Conservation (phyloP, 2,797 vertebrate species). For the Loris lydekkerianus region DNA sequence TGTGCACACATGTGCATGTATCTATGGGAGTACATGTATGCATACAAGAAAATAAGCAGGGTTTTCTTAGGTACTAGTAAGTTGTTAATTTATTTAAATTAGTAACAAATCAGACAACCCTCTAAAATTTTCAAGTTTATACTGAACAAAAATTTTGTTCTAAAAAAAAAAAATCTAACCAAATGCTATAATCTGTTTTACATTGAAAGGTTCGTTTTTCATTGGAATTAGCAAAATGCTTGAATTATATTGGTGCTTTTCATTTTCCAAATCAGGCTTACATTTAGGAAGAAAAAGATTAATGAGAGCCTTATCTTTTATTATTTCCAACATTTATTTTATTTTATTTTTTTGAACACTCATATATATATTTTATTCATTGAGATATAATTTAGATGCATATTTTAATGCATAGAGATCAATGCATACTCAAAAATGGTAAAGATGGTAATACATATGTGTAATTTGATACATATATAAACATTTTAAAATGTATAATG, state of each 20-base stretch:
- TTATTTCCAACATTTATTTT: neutral
- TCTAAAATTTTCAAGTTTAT: neutral
- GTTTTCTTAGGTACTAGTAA: neutral
- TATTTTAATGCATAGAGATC: neutral
- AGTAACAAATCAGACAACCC: neutral
- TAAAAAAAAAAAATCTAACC: neutral
- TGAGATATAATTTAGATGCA: neutral
- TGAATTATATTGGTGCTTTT: neutral
- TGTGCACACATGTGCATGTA: neutral
- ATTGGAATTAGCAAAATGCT: neutral
- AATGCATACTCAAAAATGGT: neutral
- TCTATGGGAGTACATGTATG: neutral
- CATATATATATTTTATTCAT: neutral
- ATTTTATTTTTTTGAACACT: neutral
- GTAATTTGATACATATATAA: neutral
- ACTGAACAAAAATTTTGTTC: neutral
- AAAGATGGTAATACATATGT: neutral
- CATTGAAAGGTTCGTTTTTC: neutral
- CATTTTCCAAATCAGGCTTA: neutral
- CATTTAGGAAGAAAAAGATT: neutral
- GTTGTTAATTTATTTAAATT: neutral
- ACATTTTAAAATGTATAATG: neutral
- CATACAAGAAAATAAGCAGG: neutral
- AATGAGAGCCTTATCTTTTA: neutral
- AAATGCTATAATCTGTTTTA: neutral